Base-by-base conservation (phyloP, 2,113 vertebrate genomes). In the Lophura nycthemera region DNA sequence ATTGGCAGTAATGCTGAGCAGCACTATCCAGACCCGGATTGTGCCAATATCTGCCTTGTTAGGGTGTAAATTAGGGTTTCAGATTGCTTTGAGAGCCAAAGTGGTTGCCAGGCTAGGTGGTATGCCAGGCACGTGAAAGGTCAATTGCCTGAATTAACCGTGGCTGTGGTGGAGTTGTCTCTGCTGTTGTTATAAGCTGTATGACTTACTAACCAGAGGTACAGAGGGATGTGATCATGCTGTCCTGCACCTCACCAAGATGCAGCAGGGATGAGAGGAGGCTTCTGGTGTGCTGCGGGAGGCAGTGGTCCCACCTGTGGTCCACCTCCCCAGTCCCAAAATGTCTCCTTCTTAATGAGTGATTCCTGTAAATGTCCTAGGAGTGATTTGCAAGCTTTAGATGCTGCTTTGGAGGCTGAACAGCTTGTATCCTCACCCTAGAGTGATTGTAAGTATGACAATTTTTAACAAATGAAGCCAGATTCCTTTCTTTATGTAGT, bases 51-150 rank as follows among this genome's bases (percentile, higher is more conserved):
- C 2, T 82, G 42, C 34, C 27, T 32, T 25, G 4, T 47, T 56
- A 71, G 69, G 40, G 63, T 92, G 77, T 88, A 86, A 93, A 93
- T 82, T 66, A 1, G 11, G 89, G 83, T 56, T 95, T 92, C 75
- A 4, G 5, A 57, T 77, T 43, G 60, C 78, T 86, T 67, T 71
- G 18, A 77, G 73, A 80, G 29, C 42, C 43, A 65, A 56, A 91
- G 67, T 50, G 70, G 78, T 89, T 88, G 84, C 72, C 82, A 88
- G 82, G 52, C 0, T 43, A 43, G 42, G 15, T 43, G 42, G 15
- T 43, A 43, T 88, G 84, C 72, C 82, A 88, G 82, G 52, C 0
- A 0, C 1, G 0, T 38, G n/a, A 42, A 43, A 79, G 36, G 57
- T 30, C 54, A 34, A 59, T 48, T 73, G 81, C 38, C 63, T 92